A percentile compares a stretch with the other conserved stretches of the same genome.
Evolutionary conservation across 1,140 invertebrate species (phyloP).

Genomic region (Neodiprion pinetum): DNA sequence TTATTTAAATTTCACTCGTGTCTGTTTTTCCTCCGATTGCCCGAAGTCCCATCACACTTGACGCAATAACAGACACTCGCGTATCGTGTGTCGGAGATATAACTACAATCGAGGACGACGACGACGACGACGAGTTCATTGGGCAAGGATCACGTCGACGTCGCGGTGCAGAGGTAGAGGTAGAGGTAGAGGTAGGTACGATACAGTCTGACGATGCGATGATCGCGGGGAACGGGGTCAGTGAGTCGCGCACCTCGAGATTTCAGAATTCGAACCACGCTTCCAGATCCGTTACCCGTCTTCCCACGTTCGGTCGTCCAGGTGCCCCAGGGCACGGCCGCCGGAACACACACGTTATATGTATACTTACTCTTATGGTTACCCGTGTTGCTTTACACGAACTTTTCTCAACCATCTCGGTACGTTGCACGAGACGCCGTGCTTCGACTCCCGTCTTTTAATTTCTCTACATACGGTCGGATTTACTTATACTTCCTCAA

Average conservation of each 20-base stretch:
- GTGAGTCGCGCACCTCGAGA: not conserved
- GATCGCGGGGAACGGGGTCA: not conserved
- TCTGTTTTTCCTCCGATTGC: no score
- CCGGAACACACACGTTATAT: not conserved
- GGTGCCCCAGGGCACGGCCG: not conserved
- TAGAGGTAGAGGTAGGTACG: no score
- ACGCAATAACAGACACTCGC: no score
- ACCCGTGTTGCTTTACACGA: not conserved
- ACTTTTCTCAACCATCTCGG: not conserved
- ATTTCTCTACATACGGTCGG: no score
- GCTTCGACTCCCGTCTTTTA: no score
- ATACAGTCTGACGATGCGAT: not conserved
- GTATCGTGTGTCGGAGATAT: not conserved
- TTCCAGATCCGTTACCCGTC: constrained; percentile 6
- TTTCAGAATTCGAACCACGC: constrained; percentile 7
- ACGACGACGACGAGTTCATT: not conserved
- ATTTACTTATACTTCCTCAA: no score
- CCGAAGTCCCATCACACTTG: no score
- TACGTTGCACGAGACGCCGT: not conserved
- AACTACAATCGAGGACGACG: not conserved
- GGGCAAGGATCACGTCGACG: not conserved
- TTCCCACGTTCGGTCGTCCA: constrained; percentile 2
- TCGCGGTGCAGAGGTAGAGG: not conserved
- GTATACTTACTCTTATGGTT: not conserved
- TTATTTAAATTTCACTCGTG: no score